These are phyloP conservation scores for Nesogale talazaci DNA, from an alignment of 2,113 vertebrate species.

Conservation along the genomic window DNA sequence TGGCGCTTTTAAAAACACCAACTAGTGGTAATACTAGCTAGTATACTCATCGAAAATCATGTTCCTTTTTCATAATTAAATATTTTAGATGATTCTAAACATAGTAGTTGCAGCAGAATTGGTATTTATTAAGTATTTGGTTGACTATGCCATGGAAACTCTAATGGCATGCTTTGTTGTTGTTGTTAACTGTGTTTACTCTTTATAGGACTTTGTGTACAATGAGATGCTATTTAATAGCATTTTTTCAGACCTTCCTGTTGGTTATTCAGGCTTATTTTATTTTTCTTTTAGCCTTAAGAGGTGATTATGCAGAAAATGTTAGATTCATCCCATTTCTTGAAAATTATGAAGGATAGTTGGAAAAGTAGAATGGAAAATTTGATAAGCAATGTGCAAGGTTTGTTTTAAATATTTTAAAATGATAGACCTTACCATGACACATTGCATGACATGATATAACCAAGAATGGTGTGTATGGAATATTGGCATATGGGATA, in stretches of 20 bases:
- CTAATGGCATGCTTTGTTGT: no score
- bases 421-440: neutral
- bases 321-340: neutral
- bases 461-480: neutral
- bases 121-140: no score
- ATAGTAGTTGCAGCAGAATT: neutral
- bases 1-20: neutral
- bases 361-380: neutral
- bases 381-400: neutral
- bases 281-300: neutral
- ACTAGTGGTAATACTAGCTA: neutral
- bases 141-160: no score
- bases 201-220: neutral
- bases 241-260: neutral
- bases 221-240: neutral
- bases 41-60: neutral
- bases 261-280: neutral
- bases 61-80: neutral
- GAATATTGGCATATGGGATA: neutral
- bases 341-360: neutral
- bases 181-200: neutral
- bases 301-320: neutral
- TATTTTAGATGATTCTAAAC: conserved; percentile 23
- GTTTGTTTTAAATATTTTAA: neutral
- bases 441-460: neutral